Conservation (phyloP, 2,888 invertebrate genomes). For the Timema podura region DNA sequence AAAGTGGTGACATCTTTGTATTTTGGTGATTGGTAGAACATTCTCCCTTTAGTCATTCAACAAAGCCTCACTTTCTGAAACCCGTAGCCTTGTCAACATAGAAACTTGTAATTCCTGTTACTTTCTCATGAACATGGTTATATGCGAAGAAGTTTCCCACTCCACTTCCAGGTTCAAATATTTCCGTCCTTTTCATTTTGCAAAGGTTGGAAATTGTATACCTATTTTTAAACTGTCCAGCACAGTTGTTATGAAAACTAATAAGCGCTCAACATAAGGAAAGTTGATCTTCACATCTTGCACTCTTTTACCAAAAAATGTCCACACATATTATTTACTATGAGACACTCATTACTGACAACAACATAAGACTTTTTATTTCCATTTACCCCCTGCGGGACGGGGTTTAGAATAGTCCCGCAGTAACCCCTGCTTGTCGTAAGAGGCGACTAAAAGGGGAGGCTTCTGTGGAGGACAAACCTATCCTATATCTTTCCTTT, state of each 20-base stretch:
- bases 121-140: slow-evolving; percentile 3
- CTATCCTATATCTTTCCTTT: too few relatives aligned
- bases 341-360: slow-evolving; percentile 14
- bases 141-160: slow-evolving; percentile 4
- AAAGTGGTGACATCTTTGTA: not conserved
- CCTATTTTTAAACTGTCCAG: slow-evolving; percentile 9
- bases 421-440: too few relatives aligned
- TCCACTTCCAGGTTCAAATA: not conserved
- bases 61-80: too few relatives aligned
- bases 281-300: slow-evolving; percentile 3
- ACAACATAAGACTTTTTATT: slow-evolving; percentile 12
- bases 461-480: too few relatives aligned
- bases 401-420: too few relatives aligned
- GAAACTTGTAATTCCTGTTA: slow-evolving; percentile 12
- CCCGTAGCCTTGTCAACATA: slow-evolving; percentile 8
- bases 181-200: not conserved
- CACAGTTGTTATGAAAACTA: slow-evolving; percentile 10
- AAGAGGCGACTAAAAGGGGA: too few relatives aligned
- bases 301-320: not conserved
- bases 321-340: slow-evolving; percentile 10
- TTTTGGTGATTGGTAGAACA: slow-evolving; percentile 2
- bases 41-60: not conserved
- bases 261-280: not conserved
- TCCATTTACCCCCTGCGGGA: too few relatives aligned
- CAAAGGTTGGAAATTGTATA: slow-evolving; percentile 6